A percentile compares a stretch with the other conserved stretches of the same genome.
These are phyloP conservation scores for Apodemia zela DNA, from an alignment of 2,888 invertebrate genomes.

Conservation along the genomic window DNA sequence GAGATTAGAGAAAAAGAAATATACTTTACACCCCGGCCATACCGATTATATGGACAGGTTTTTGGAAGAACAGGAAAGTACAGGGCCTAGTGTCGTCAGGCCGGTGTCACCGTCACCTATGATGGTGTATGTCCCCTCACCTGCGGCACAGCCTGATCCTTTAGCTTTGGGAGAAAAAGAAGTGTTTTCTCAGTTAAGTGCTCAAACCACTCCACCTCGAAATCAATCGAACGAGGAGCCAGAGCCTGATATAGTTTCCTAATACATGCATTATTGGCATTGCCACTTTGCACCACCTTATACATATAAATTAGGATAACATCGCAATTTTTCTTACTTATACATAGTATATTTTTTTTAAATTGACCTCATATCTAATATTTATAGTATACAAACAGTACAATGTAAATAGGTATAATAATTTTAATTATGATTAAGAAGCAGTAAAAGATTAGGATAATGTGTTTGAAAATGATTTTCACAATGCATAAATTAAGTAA, in stretches of 20 bases:
- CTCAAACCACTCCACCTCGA: conserved; percentile 59
- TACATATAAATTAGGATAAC: neutral
- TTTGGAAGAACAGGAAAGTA: conserved; percentile 91
- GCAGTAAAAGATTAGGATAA: neutral
- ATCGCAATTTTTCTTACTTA: conserved; percentile 15
- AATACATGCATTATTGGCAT: conserved; percentile 56
- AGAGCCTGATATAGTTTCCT: conserved; percentile 66
- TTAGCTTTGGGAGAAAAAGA: conserved; percentile 72
- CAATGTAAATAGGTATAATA: conserved; percentile 53
- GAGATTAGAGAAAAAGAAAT: conserved; percentile 94
- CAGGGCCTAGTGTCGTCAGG: conserved; percentile 80
- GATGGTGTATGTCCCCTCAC: conserved; percentile 67
- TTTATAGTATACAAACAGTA: conserved; percentile 47
- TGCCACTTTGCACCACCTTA: conserved; percentile 35
- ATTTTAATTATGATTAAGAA: conserved; percentile 7
- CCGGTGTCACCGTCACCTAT: conserved; percentile 84
- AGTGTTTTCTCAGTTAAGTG: conserved; percentile 69
- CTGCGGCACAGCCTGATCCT: conserved; percentile 65
- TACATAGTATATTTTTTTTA: conserved; percentile 28
- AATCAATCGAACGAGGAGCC: conserved; percentile 66
- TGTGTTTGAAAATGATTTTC: no score
- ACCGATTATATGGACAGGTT: conserved; percentile 97
- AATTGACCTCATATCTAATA: conserved; percentile 27
- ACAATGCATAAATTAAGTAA: no score
- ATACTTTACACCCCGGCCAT: conserved; percentile 93